Evolutionary conservation across 1,140 invertebrate species (phyloP).

Genomic region (Adoxophyes honmai): DNA sequence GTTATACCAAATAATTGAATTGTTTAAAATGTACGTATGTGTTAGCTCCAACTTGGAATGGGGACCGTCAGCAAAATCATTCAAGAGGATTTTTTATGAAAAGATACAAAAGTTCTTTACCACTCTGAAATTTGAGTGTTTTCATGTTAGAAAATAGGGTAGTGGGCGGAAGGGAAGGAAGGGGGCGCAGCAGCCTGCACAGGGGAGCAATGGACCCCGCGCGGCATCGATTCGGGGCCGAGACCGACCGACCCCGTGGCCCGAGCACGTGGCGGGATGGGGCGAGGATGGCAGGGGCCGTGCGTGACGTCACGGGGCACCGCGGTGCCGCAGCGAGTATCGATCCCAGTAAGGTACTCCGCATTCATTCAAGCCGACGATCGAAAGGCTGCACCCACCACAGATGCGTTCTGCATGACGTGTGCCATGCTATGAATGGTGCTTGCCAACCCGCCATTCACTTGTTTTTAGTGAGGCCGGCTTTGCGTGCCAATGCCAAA

Average conservation of each 20-base stretch:
- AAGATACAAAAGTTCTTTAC: not conserved
- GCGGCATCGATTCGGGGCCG: slow-evolving; percentile 21
- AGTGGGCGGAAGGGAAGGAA: not conserved
- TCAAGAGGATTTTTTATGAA: too few relatives aligned
- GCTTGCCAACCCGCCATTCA: slow-evolving; percentile 27
- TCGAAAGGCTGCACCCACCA: slow-evolving; percentile 24
- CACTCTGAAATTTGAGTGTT: slow-evolving; percentile 10
- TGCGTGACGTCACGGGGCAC: slow-evolving; percentile 41
- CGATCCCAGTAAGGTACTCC: slow-evolving; percentile 25
- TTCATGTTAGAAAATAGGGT: not conserved
- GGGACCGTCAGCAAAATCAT: too few relatives aligned
- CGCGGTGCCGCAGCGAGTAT: slow-evolving; percentile 34
- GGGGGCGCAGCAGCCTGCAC: slow-evolving; percentile 3
- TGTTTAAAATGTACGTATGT: too few relatives aligned
- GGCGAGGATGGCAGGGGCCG: slow-evolving; percentile 20
- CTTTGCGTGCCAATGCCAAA: slow-evolving; percentile 9
- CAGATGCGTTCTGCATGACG: slow-evolving; percentile 18
- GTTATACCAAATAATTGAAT: too few relatives aligned
- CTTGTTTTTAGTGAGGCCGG: slow-evolving; percentile 9
- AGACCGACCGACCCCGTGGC: slow-evolving; percentile 16
- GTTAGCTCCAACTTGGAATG: too few relatives aligned
- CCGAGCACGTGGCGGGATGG: slow-evolving; percentile 19
- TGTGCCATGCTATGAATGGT: slow-evolving; percentile 33
- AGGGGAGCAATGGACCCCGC: slow-evolving; percentile 6
- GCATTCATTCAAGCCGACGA: slow-evolving; percentile 36